Evolutionary conservation across 2,113 vertebrate species (phyloP).

Genomic region (Mormoops blainvillei): DNA sequence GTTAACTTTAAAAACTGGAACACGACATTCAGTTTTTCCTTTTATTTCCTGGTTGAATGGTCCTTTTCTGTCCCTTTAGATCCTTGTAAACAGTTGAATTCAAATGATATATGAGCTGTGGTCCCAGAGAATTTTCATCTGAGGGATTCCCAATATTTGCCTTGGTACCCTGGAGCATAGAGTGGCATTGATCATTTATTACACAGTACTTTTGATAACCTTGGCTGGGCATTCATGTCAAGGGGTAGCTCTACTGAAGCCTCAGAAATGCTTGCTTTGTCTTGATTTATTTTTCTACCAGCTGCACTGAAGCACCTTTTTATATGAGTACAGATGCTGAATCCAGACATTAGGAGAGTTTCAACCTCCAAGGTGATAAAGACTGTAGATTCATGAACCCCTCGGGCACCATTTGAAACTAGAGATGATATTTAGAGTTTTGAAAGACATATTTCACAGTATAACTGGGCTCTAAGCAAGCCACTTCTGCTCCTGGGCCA

Average conservation of each 20-base stretch:
- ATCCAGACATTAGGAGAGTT: conserved; percentile 45
- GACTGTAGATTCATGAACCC: conserved; percentile 43
- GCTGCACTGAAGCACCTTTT: conserved; percentile 49
- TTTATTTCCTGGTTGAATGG: not conserved
- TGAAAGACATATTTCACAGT: conserved; percentile 53
- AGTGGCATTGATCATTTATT: conserved; percentile 12
- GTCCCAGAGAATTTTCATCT: not conserved
- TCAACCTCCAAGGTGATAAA: conserved; percentile 57
- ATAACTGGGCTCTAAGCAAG: not conserved
- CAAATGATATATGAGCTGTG: not conserved
- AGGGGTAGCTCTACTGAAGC: not conserved
- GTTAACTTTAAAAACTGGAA: conserved; percentile 19
- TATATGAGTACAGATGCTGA: conserved; percentile 41
- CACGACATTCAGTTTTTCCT: not conserved
- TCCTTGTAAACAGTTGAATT: not conserved
- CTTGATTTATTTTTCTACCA: conserved; percentile 56
- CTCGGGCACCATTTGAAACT: conserved; percentile 46
- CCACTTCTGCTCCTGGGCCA: not conserved
- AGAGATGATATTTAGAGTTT: conserved; percentile 44
- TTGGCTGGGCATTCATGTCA: conserved; percentile 30
- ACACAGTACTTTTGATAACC: not conserved
- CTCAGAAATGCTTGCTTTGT: not conserved
- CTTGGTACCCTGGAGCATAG: not conserved
- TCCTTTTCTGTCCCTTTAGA: not conserved
- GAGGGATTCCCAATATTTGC: not conserved